Conservation (phyloP, 2,113 vertebrate genomes). For the Aythya baeri region DNA sequence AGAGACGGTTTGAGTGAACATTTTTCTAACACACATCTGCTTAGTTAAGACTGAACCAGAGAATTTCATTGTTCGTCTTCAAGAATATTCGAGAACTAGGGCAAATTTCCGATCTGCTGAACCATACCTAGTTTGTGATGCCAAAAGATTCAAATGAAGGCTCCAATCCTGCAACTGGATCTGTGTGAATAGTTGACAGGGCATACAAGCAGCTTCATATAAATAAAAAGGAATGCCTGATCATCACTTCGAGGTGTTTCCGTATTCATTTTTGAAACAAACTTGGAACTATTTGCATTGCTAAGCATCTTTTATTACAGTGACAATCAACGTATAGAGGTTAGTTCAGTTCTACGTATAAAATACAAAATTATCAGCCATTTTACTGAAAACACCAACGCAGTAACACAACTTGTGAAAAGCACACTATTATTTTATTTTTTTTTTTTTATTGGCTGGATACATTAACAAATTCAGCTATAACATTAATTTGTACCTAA, state of each 20-base stretch:
- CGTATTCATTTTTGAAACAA: conserved; percentile 5
- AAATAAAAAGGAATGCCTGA: not conserved
- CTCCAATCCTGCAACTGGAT: conserved; percentile 62
- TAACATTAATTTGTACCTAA: not conserved
- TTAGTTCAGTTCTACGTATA: not conserved
- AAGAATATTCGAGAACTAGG: not conserved
- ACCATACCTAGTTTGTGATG: conserved; percentile 40
- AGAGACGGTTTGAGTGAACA: not conserved
- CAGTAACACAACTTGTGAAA: not conserved
- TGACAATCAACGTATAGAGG: not conserved
- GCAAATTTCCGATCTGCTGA: conserved; percentile 7
- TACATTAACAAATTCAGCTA: not conserved
- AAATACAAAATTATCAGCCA: not conserved
- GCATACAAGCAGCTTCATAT: conserved; percentile 38
- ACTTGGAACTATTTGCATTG: not conserved
- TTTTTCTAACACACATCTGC: not conserved
- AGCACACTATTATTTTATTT: not conserved
- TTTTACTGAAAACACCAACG: not conserved
- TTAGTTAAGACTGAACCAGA: not conserved
- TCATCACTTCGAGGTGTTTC: not conserved
- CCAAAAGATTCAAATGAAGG: conserved; percentile 55
- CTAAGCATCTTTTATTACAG: not conserved
- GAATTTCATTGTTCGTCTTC: not conserved
- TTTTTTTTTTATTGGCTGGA: not conserved
- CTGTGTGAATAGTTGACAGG: conserved; percentile 44